Percentiles rank a stretch among this genome's conserved stretches.
These are phyloP conservation scores for Trididemnum clinides DNA, from an alignment of 23 tunicate species.

Conservation along the genomic window DNA sequence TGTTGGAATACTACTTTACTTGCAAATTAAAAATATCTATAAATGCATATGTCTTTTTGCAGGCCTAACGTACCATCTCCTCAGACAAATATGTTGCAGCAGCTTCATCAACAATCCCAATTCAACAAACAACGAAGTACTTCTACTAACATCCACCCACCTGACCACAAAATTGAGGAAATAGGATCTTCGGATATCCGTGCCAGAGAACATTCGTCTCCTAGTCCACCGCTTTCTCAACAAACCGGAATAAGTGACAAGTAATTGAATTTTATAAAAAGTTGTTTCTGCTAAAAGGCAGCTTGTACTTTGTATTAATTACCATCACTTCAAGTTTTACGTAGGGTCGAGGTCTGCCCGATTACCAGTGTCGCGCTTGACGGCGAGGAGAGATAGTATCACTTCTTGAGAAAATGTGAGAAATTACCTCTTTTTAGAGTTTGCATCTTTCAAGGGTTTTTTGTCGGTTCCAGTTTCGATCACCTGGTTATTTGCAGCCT, in stretches of 20 bases:
- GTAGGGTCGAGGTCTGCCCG: too few relatives aligned
- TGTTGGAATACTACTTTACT: too few relatives aligned
- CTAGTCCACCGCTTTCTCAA: conserved; percentile 73
- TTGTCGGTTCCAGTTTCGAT: too few relatives aligned
- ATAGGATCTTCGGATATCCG: conserved; percentile 4
- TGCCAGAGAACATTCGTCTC: conserved; percentile 51
- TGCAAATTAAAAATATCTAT: neutral
- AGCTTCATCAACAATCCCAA: conserved; percentile 34
- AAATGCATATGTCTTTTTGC: neutral
- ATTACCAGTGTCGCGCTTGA: too few relatives aligned
- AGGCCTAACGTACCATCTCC: conserved; percentile 33
- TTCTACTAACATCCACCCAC: neutral
- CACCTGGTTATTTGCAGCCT: neutral
- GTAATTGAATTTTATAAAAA: too few relatives aligned
- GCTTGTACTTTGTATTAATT: too few relatives aligned
- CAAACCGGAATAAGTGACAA: conserved; percentile 70
- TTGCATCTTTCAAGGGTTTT: too few relatives aligned
- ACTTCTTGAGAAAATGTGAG: too few relatives aligned
- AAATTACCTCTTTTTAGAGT: too few relatives aligned
- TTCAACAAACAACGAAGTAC: conserved; percentile 25
- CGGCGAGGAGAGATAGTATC: too few relatives aligned
- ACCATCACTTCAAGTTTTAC: too few relatives aligned
- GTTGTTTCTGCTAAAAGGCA: too few relatives aligned
- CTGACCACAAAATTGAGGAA: neutral
- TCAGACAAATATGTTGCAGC: conserved; percentile 11